These are phyloP conservation scores for Climacteris rufus DNA, from an alignment of 2,113 vertebrate species.

Conservation along the genomic window DNA sequence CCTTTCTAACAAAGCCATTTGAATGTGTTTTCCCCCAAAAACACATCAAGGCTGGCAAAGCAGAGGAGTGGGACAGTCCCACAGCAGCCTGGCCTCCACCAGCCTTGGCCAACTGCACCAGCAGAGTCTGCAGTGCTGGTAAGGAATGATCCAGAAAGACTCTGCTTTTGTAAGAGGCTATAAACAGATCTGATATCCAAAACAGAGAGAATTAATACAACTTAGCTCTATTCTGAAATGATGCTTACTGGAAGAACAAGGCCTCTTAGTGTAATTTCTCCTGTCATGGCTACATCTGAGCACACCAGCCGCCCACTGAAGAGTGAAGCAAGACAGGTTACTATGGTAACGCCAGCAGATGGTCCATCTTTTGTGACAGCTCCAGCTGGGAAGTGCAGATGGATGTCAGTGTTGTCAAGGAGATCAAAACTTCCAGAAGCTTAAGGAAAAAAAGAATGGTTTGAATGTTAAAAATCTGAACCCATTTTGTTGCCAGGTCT, in stretches of 20 bases:
- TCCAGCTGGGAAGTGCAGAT: slow-evolving; percentile 98
- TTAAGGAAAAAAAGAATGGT: slow-evolving; percentile 61
- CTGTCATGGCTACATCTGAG: slow-evolving; percentile 97
- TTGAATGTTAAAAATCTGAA: slow-evolving; percentile 59
- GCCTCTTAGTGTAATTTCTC: slow-evolving; percentile 95
- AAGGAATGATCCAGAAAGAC: not conserved
- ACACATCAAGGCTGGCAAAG: not conserved
- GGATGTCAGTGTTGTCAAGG: slow-evolving; percentile 96
- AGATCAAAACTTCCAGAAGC: slow-evolving; percentile 91
- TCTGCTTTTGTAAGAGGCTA: not conserved
- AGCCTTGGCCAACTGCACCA: not conserved
- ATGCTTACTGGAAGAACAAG: slow-evolving; percentile 93
- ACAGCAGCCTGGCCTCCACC: not conserved
- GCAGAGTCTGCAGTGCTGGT: not conserved
- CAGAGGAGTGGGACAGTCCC: not conserved
- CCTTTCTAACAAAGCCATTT: not conserved
- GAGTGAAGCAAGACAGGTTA: slow-evolving; percentile 94
- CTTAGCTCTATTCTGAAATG: not conserved
- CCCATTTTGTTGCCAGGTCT: not conserved
- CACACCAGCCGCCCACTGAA: slow-evolving; percentile 91
- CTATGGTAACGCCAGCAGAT: slow-evolving; percentile 97
- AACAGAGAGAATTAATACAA: not conserved
- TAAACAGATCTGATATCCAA: not conserved
- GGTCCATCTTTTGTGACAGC: slow-evolving; percentile 98
- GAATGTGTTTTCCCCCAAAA: not conserved